A percentile compares a stretch with the other conserved stretches of the same genome.
Evolutionary conservation across 2,888 invertebrate genomes (phyloP).

Genomic region (Microctonus hyperodae): DNA sequence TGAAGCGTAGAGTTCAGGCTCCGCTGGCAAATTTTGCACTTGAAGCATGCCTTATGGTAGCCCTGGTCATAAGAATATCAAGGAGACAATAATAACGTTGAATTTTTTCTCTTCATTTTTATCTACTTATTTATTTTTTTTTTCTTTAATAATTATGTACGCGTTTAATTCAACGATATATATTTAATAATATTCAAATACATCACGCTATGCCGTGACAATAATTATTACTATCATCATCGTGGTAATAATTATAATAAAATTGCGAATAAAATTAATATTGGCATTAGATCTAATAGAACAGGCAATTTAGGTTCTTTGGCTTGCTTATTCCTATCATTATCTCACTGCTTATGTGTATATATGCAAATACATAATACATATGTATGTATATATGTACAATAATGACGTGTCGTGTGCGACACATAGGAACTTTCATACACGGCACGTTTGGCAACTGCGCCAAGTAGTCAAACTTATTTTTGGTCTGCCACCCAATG

Average conservation of each 20-base stretch:
- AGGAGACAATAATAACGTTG: slow-evolving; percentile 48
- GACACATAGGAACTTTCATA: neutral
- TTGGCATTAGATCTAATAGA: slow-evolving; percentile 27
- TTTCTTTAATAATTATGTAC: no score
- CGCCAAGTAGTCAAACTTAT: slow-evolving; percentile 37
- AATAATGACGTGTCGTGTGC: neutral
- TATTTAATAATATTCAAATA: no score
- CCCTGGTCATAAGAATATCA: slow-evolving; percentile 69
- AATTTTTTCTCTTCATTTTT: slow-evolving; percentile 26
- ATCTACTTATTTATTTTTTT: no score
- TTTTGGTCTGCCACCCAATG: slow-evolving; percentile 49
- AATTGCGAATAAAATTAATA: slow-evolving; percentile 11
- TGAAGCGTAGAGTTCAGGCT: slow-evolving; percentile 87
- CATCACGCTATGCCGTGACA: neutral
- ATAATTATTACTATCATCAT: slow-evolving; percentile 11
- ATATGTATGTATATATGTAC: neutral
- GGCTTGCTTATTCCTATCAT: slow-evolving; percentile 36
- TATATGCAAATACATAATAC: neutral
- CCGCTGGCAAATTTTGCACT: slow-evolving; percentile 84
- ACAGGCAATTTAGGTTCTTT: slow-evolving; percentile 39
- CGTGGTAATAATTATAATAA: neutral
- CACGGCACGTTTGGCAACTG: slow-evolving; percentile 33
- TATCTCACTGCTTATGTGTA: slow-evolving; percentile 15
- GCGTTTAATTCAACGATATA: no score
- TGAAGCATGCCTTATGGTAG: slow-evolving; percentile 91